phyloP scores from a whole-genome alignment of 2,113 vertebrate species.

The Vimba vimba region DNA sequence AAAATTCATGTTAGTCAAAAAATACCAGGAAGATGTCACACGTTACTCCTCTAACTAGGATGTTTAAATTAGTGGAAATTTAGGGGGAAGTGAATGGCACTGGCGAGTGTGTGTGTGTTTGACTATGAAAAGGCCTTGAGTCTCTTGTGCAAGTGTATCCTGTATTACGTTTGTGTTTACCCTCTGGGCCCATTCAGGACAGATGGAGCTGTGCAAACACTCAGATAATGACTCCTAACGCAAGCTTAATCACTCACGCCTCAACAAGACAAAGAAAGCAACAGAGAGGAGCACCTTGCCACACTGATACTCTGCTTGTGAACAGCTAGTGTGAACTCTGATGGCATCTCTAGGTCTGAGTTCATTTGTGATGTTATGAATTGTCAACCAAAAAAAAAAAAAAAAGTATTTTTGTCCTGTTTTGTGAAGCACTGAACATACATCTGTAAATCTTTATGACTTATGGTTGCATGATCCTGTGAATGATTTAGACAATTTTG shows the following conservation, averaged over 20 bases:
- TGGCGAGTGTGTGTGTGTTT: not conserved
- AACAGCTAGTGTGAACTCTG: conserved; percentile 27
- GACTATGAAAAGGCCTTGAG: conserved; percentile 16
- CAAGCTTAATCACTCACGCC: conserved; percentile 61
- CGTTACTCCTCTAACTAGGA: not conserved
- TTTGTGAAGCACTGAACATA: not conserved
- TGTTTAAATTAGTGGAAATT: conserved; percentile 4
- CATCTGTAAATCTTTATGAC: not conserved
- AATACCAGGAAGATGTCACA: not conserved
- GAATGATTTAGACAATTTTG: not conserved
- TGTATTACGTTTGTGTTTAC: conserved; percentile 53
- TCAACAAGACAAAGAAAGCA: conserved; percentile 49
- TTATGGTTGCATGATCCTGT: not conserved
- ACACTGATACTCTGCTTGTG: not conserved
- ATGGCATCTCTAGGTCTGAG: conserved; percentile 41
- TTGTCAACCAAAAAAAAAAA: not conserved
- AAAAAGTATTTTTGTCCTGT: not conserved
- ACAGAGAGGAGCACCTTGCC: conserved; percentile 40
- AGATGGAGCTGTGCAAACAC: conserved; percentile 58
- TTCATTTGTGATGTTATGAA: conserved; percentile 49
- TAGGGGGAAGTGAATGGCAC: not conserved
- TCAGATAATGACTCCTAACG: conserved; percentile 61
- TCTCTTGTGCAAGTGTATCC: conserved; percentile 34
- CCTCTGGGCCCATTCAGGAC: conserved; percentile 54
- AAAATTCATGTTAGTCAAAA: not conserved